phyloP scores from a whole-genome alignment of 2,113 vertebrate genomes.

The Nannobrachium achirus region DNA sequence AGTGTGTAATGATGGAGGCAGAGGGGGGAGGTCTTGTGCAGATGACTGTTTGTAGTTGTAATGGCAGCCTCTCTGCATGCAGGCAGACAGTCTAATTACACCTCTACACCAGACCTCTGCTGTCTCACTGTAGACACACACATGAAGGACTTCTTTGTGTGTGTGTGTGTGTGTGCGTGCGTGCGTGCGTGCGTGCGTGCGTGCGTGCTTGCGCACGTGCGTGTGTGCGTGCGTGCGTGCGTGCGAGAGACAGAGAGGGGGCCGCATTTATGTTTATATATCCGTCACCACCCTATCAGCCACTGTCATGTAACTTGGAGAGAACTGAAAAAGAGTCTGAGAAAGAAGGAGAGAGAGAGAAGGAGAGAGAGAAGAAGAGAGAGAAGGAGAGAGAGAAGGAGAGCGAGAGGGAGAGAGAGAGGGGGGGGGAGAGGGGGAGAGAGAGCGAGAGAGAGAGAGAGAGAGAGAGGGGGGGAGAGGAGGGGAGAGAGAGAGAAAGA shows the following conservation, averaged over 20 bases:
- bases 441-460: slow-evolving; percentile 1
- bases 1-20: slow-evolving; percentile 44
- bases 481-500: slow-evolving; percentile 6
- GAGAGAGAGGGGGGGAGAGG: too few relatives aligned
- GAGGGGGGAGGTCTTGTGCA: slow-evolving; percentile 29
- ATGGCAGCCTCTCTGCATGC: slow-evolving; percentile 48
- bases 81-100: slow-evolving; percentile 72
- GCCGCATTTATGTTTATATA: slow-evolving; percentile 50
- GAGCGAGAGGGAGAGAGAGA: background rate
- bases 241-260: slow-evolving; percentile 21
- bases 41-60: slow-evolving; percentile 63
- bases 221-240: background rate
- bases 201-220: background rate
- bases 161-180: slow-evolving; percentile 5
- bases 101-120: slow-evolving; percentile 54
- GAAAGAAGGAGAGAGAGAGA: slow-evolving; percentile 1
- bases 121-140: slow-evolving; percentile 54
- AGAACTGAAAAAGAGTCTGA: background rate
- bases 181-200: background rate
- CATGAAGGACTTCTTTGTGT: slow-evolving; percentile 61
- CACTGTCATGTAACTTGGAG: slow-evolving; percentile 23
- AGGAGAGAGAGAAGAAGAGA: background rate
- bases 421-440: background rate
- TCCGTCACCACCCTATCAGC: slow-evolving; percentile 52
- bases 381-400: background rate